A percentile compares a stretch with the other conserved stretches of the same genome.
phyloP scores from a whole-genome alignment of 2,797 vertebrate species.

The Hyperoplus immaculatus region DNA sequence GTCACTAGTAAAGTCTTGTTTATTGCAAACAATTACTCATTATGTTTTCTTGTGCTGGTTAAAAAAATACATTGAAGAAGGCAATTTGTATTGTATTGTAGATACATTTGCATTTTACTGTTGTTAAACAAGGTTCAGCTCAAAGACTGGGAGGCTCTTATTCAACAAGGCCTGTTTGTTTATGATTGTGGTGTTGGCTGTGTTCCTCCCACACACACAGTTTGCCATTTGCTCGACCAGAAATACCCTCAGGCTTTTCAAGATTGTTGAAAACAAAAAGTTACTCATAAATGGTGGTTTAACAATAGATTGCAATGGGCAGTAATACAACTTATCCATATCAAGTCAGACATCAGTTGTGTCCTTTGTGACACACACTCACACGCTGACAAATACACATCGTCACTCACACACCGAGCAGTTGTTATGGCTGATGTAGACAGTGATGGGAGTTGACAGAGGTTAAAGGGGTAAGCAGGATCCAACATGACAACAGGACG shows the following conservation, averaged over 20 bases:
- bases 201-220: constrained; percentile 5
- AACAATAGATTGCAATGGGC: background rate
- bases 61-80: background rate
- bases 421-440: constrained; percentile 24
- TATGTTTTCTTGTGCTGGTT: background rate
- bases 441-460: constrained; percentile 65
- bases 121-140: background rate
- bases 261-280: background rate
- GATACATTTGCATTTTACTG: background rate
- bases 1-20: background rate
- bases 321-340: background rate
- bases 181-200: background rate
- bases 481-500: constrained; percentile 54
- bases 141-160: background rate
- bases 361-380: constrained; percentile 5
- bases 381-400: background rate
- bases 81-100: no score
- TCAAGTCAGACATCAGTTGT: constrained; percentile 4
- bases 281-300: background rate
- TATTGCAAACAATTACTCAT: background rate
- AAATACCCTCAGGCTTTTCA: background rate
- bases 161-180: background rate
- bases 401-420: background rate
- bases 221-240: constrained; percentile 9
- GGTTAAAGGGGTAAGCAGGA: constrained; percentile 47